phyloP scores from a whole-genome alignment of 2,888 invertebrate genomes.

The Pterobdella sp. region DNA sequence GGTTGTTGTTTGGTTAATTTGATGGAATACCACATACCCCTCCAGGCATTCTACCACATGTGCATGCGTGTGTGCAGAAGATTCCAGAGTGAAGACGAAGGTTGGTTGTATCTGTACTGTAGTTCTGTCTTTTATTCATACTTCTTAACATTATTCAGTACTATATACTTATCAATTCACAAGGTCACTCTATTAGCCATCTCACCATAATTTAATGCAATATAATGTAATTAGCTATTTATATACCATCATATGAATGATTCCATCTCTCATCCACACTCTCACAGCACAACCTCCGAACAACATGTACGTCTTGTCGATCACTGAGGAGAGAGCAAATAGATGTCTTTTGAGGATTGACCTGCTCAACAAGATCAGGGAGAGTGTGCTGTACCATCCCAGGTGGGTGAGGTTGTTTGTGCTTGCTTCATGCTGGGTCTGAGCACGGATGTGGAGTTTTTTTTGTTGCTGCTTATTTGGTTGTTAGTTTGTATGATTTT shows the following conservation, averaged over 20 bases:
- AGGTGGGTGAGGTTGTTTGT: conserved; percentile 40
- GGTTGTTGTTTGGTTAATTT: background rate
- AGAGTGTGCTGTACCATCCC: conserved; percentile 79
- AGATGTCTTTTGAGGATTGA: conserved; percentile 87
- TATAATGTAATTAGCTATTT: background rate
- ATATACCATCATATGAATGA: background rate
- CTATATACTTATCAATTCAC: background rate
- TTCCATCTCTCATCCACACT: background rate
- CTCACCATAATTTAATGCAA: background rate
- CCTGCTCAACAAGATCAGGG: conserved; percentile 79
- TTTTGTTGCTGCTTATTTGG: too few species aligned
- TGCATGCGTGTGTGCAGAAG: conserved; percentile 74
- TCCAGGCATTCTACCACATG: conserved; percentile 84
- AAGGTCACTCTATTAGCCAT: background rate
- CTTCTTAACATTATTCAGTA: background rate
- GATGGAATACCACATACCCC: background rate
- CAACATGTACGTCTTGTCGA: conserved; percentile 65
- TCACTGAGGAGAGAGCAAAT: conserved; percentile 83
- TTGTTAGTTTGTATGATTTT: too few species aligned
- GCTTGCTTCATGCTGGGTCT: background rate
- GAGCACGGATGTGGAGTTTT: too few species aligned
- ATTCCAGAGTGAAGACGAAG: conserved; percentile 33
- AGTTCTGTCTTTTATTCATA: background rate
- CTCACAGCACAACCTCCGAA: conserved; percentile 42
- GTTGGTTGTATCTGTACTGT: background rate